Evolutionary conservation across 64 coral and sea anemone genomes (phyloP).

Genomic region (Actinia tenebrosa): DNA sequence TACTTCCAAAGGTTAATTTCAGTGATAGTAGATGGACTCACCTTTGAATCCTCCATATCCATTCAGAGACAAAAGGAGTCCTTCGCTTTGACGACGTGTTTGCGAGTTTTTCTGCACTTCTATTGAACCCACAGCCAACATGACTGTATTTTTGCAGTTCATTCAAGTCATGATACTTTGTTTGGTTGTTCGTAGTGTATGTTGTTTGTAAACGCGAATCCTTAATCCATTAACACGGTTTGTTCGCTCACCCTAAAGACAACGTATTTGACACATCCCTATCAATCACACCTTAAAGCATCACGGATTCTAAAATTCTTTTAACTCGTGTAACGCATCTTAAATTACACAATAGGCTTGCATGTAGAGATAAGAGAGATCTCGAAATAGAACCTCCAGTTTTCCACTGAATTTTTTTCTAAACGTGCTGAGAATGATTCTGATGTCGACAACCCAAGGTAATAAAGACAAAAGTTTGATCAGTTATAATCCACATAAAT

Average conservation of each 20-base stretch:
- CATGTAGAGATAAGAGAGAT: background rate
- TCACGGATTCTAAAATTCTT: constrained; percentile 16
- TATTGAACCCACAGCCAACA: constrained; percentile 2
- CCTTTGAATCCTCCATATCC: constrained; percentile 22
- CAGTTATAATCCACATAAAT: constrained; percentile 6
- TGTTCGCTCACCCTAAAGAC: background rate
- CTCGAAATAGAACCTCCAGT: background rate
- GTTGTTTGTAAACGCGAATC: background rate
- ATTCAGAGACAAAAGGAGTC: constrained; percentile 10
- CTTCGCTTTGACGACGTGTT: constrained; percentile 19
- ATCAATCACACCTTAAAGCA: background rate
- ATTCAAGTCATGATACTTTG: background rate
- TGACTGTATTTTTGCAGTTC: background rate
- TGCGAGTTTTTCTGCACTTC: background rate
- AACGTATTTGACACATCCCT: background rate
- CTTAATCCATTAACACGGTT: background rate
- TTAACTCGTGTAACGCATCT: background rate
- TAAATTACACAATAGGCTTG: background rate
- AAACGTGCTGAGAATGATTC: background rate
- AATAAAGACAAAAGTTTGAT: background rate
- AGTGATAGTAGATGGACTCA: background rate
- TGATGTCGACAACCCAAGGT: background rate
- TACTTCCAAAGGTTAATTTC: background rate
- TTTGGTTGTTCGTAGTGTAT: background rate
- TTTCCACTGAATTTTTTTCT: background rate